phyloP scores from a whole-genome alignment of 2,888 invertebrate genomes.

The Metallyticus violacea region DNA sequence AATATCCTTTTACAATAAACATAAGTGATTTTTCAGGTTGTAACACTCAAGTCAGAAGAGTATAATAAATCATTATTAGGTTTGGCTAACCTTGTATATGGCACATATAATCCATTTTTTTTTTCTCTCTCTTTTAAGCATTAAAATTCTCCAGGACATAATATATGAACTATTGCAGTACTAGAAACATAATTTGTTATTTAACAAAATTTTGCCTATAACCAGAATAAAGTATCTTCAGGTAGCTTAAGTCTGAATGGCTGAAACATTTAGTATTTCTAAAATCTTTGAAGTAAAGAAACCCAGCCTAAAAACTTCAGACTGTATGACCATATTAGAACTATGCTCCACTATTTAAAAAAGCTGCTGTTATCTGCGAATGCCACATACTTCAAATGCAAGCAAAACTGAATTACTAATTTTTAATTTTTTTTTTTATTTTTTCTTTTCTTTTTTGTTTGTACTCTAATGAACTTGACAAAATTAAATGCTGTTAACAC shows the following conservation, averaged over 20 bases:
- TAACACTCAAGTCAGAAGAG: background rate
- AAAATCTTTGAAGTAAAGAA: background rate
- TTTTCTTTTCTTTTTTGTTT: background rate
- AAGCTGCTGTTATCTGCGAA: background rate
- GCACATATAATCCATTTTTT: background rate
- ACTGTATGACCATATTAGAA: too few relatives aligned
- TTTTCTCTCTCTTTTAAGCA: too few relatives aligned
- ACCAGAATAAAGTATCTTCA: background rate
- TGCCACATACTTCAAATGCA: background rate
- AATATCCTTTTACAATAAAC: background rate
- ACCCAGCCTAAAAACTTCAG: background rate
- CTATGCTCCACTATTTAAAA: background rate
- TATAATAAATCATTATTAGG: background rate
- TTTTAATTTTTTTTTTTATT: background rate
- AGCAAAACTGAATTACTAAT: background rate
- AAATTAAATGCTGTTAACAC: background rate
- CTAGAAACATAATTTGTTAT: background rate
- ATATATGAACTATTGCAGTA: background rate
- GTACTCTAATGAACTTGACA: background rate
- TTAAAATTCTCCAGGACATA: background rate
- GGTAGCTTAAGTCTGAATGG: background rate
- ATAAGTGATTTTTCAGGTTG: background rate
- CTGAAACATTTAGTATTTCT: background rate
- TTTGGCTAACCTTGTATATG: background rate
- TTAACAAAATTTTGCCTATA: background rate